Evolutionary conservation across 2,797 vertebrate genomes (phyloP).

Genomic region (Sebastes vulpes): DNA sequence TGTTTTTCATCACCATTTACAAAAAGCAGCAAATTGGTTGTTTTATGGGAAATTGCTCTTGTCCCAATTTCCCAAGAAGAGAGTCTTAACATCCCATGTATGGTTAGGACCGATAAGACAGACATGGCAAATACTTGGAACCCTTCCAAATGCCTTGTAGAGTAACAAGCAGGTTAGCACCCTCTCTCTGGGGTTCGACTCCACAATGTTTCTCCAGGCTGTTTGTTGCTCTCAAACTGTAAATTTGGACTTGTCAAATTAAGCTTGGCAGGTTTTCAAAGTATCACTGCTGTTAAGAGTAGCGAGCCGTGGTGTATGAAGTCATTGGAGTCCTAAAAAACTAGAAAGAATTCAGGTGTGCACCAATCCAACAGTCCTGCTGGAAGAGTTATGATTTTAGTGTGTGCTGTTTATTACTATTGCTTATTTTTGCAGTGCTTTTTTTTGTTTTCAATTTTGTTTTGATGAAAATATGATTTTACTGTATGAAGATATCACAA

Average conservation of each 20-base stretch:
- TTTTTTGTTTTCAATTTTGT: not conserved
- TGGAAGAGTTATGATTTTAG: not conserved
- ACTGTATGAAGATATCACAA: not conserved
- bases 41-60: not conserved
- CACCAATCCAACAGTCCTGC: not conserved
- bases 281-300: not conserved
- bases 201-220: not conserved
- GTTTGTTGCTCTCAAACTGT: not conserved
- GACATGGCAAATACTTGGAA: not conserved
- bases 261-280: not conserved
- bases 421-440: not conserved
- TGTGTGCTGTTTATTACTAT: not conserved
- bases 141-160: not conserved
- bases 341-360: not conserved
- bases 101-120: not conserved
- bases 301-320: too few relatives aligned
- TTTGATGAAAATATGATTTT: not conserved
- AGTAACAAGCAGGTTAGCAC: not conserved
- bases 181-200: not conserved
- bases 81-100: not conserved
- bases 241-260: not conserved
- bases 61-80: constrained; percentile 7
- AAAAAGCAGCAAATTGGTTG: not conserved
- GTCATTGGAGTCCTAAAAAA: not conserved
- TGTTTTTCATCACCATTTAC: not conserved